These are phyloP conservation scores for Shinisaurus crocodilurus DNA, from an alignment of 2,113 vertebrate species.

Conservation along the genomic window DNA sequence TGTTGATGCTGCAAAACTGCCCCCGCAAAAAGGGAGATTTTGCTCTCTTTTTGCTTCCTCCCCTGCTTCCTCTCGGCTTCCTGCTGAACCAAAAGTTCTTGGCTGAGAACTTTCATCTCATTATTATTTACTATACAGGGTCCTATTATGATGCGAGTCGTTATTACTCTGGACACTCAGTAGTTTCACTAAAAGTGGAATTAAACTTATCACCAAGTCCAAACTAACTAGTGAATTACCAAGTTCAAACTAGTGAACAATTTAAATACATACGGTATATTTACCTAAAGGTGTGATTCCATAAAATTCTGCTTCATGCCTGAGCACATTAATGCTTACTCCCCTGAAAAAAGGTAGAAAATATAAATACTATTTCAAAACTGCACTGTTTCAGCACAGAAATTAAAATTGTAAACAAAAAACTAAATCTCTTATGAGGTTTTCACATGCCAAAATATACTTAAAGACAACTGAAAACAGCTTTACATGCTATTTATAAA, in stretches of 20 bases:
- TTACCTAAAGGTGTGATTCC: conserved; percentile 97
- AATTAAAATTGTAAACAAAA: background rate
- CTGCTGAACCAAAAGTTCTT: background rate
- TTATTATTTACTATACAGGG: background rate
- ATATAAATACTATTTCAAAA: conserved; percentile 5
- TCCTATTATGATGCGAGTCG: background rate
- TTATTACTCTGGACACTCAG: background rate
- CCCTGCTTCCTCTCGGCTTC: background rate
- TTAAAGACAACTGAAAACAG: background rate
- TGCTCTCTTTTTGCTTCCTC: background rate
- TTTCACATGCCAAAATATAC: background rate
- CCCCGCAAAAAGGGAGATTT: background rate
- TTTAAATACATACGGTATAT: conserved; percentile 7
- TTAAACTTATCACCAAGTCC: background rate
- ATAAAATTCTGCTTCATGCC: conserved; percentile 98
- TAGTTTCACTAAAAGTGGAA: background rate
- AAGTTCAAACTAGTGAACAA: background rate
- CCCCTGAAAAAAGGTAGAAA: conserved; percentile 79
- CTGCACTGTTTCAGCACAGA: background rate
- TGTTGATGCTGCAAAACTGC: background rate
- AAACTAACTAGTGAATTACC: background rate
- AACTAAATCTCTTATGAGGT: background rate
- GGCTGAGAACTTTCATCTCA: background rate
- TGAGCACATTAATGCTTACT: conserved; percentile 93
- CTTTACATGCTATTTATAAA: background rate